phyloP scores from a whole-genome alignment of 2,113 vertebrate genomes.

The Dasyurus viverrinus region DNA sequence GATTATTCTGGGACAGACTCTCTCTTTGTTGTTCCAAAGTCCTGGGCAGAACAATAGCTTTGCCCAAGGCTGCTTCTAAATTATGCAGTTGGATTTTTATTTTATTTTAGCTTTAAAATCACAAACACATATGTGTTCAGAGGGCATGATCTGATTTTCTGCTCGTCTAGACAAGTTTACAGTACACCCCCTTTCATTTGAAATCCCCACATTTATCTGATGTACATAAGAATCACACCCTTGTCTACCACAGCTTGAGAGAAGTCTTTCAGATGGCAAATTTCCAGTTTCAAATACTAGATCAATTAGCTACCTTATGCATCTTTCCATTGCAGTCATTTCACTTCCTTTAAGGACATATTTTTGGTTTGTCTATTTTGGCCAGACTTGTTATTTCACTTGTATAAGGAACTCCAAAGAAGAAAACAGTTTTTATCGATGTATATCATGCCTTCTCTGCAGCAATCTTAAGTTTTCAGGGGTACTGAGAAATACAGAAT shows the following conservation, averaged over 20 bases:
- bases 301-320: constrained; percentile 65
- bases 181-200: constrained; percentile 14
- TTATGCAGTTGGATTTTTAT: constrained; percentile 37
- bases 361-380: constrained; percentile 13
- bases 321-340: constrained; percentile 8
- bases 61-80: constrained; percentile 69
- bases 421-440: background rate
- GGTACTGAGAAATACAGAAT: background rate
- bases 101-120: constrained; percentile 71
- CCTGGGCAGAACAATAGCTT: constrained; percentile 35
- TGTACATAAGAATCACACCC: constrained; percentile 49
- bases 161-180: constrained; percentile 70
- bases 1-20: constrained; percentile 27
- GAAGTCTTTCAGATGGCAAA: constrained; percentile 63
- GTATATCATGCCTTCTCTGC: background rate
- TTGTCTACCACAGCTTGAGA: background rate
- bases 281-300: constrained; percentile 72
- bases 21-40: constrained; percentile 22
- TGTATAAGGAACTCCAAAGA: background rate
- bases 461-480: background rate
- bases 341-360: constrained; percentile 33
- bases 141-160: constrained; percentile 67
- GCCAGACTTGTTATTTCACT: background rate
- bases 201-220: constrained; percentile 76
- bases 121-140: constrained; percentile 69